Evolutionary conservation across 2,888 invertebrate genomes (phyloP).

Genomic region (Aspidiotus rigidus): DNA sequence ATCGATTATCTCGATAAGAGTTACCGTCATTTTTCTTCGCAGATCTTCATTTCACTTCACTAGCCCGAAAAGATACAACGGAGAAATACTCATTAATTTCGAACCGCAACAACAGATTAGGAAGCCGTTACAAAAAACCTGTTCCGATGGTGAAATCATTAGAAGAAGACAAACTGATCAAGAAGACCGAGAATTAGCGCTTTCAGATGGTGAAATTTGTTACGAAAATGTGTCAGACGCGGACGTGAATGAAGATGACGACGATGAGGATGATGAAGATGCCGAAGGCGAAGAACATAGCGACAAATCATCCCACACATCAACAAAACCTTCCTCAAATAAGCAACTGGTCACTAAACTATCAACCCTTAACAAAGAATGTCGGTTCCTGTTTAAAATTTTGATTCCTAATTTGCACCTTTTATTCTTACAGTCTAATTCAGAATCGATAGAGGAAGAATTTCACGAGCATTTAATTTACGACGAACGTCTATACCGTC

Average conservation of each 20-base stretch:
- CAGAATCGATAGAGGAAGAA: constrained; percentile 49
- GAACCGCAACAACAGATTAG: constrained; percentile 53
- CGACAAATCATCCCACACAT: constrained; percentile 31
- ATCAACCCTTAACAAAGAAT: too few relatives aligned
- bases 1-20: neutral
- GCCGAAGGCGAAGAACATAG: constrained; percentile 18
- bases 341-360: constrained; percentile 24
- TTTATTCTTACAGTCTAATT: constrained; percentile 36
- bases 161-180: constrained; percentile 48
- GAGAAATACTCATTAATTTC: constrained; percentile 76
- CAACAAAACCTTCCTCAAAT: constrained; percentile 31
- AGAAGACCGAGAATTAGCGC: constrained; percentile 43
- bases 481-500: constrained; percentile 43
- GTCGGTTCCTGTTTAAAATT: neutral
- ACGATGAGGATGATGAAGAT: neutral
- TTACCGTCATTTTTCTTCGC: neutral
- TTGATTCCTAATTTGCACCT: neutral
- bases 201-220: constrained; percentile 45
- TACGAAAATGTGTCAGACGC: constrained; percentile 35
- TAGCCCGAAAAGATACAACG: constrained; percentile 42
- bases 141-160: constrained; percentile 72
- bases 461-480: constrained; percentile 73
- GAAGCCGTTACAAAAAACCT: constrained; percentile 56
- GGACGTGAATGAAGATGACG: neutral
- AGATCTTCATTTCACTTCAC: constrained; percentile 38